A percentile compares a stretch with the other conserved stretches of the same genome.
These are phyloP conservation scores for Auanema sp. DNA, from an alignment of 2,888 invertebrate species.

Conservation along the genomic window DNA sequence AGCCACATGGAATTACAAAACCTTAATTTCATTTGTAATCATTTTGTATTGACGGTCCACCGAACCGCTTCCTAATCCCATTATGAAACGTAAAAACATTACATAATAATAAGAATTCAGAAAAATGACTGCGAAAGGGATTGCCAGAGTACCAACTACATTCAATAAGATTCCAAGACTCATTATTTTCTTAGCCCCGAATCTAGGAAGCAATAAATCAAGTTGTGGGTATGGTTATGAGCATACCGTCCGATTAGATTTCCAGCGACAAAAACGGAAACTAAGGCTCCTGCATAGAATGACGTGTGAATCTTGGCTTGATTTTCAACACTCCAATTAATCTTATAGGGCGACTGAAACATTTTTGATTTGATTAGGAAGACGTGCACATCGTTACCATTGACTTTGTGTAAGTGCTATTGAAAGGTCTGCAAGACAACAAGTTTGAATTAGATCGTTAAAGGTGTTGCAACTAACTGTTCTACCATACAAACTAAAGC, in stretches of 20 bases:
- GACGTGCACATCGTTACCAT: background rate
- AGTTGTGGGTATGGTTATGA: background rate
- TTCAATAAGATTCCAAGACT: conserved; percentile 40
- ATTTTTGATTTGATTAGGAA: background rate
- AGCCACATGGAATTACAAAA: conserved; percentile 53
- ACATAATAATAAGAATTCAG: conserved; percentile 31
- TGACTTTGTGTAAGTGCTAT: conserved; percentile 7
- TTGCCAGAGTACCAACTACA: conserved; percentile 37
- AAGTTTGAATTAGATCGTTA: background rate
- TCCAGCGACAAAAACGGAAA: conserved; percentile 53
- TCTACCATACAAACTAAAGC: conserved; percentile 53
- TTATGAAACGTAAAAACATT: conserved; percentile 38
- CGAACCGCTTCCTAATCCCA: conserved; percentile 56
- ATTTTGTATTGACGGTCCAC: background rate
- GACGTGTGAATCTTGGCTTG: conserved; percentile 55
- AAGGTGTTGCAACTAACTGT: background rate
- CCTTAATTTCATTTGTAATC: conserved; percentile 25
- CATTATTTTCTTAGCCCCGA: conserved; percentile 53
- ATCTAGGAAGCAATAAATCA: conserved; percentile 20
- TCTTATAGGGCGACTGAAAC: conserved; percentile 31
- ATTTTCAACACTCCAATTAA: conserved; percentile 49
- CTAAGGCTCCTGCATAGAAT: conserved; percentile 53
- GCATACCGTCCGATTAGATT: conserved; percentile 34
- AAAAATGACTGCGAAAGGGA: conserved; percentile 43
- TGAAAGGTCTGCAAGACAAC: conserved; percentile 5